Percentiles rank a stretch among this genome's conserved stretches.
phyloP scores from a whole-genome alignment of 2,888 invertebrate species.

The Cremastinae sp. region DNA sequence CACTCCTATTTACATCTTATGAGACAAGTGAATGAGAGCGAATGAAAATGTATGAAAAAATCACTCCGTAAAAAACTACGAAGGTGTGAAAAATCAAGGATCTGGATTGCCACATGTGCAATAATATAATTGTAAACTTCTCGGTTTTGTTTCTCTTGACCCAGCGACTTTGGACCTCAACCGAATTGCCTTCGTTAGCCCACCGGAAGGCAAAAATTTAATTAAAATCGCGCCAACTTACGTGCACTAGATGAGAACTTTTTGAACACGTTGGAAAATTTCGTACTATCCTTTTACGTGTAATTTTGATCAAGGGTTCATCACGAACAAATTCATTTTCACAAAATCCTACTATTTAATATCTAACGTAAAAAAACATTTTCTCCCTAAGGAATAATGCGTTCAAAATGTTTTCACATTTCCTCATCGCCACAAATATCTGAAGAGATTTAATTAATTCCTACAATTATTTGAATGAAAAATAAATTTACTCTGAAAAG shows the following conservation, averaged over 20 bases:
- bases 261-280: neutral
- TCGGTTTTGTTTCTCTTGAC: neutral
- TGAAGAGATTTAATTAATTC: too few species aligned
- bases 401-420: too few species aligned
- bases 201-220: constrained; percentile 41
- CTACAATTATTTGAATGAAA: too few species aligned
- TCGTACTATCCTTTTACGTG: constrained; percentile 13
- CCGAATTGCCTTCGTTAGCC: constrained; percentile 22
- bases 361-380: neutral
- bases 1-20: too few species aligned
- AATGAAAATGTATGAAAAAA: too few species aligned
- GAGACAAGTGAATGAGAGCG: too few species aligned
- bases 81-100: too few species aligned
- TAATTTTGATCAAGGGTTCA: neutral
- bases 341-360: neutral
- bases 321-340: too few species aligned
- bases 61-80: too few species aligned
- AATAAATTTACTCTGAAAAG: neutral
- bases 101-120: neutral
- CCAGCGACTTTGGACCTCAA: neutral
- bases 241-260: constrained; percentile 8
- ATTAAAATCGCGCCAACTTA: constrained; percentile 44
- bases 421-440: too few species aligned
- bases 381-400: too few species aligned
- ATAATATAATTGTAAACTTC: neutral